Evolutionary conservation across 2,797 vertebrate genomes (phyloP).

Genomic region (Selene dorsalis): DNA sequence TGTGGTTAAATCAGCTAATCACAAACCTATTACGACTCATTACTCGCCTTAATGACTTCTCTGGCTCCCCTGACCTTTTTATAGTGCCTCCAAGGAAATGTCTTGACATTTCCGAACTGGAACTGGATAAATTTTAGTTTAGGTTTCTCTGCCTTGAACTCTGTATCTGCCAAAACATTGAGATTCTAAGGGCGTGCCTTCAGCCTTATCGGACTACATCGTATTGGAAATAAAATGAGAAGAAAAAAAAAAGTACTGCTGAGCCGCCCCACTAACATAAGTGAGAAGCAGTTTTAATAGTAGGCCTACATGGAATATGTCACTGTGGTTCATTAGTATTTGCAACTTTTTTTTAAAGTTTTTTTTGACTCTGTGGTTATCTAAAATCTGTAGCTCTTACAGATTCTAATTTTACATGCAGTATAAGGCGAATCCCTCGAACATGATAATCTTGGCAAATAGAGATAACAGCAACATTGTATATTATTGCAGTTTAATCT

Average conservation of each 20-base stretch:
- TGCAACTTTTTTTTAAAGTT: neutral
- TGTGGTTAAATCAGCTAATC: neutral
- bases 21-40: neutral
- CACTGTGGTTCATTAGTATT: neutral
- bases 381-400: neutral
- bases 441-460: neutral
- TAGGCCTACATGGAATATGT: too few relatives aligned
- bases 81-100: neutral
- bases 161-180: conserved; percentile 24
- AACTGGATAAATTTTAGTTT: neutral
- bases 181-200: neutral
- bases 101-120: neutral
- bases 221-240: neutral
- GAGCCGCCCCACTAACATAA: neutral
- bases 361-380: neutral
- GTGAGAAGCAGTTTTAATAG: neutral
- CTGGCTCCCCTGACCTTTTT: neutral
- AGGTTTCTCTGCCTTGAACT: conserved; percentile 14
- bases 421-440: neutral
- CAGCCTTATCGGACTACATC: neutral
- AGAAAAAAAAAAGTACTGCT: neutral
- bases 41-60: neutral
- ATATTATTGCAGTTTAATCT: neutral
- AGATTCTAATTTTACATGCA: neutral
- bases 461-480: neutral